phyloP scores from a whole-genome alignment of 2,797 vertebrate genomes.

The Rhabdophis nuchalis region DNA sequence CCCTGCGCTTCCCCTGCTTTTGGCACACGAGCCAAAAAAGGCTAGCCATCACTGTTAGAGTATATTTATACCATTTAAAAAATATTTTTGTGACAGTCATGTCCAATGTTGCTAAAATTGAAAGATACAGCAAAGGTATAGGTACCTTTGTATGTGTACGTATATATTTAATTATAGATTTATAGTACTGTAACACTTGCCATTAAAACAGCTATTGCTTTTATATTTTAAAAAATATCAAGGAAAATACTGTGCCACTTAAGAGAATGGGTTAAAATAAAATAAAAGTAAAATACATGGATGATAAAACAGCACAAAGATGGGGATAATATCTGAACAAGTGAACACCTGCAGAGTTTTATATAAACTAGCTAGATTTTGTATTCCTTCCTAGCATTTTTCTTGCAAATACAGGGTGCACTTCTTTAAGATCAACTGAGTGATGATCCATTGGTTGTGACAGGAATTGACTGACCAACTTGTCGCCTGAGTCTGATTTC shows the following conservation, averaged over 20 bases:
- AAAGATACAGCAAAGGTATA: neutral
- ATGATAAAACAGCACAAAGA: neutral
- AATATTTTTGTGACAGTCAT: neutral
- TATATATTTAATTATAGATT: neutral
- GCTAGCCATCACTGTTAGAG: too few species aligned
- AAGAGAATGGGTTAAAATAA: neutral
- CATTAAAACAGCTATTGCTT: neutral
- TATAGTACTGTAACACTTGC: neutral
- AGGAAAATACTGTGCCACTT: neutral
- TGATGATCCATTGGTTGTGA: neutral
- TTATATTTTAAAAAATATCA: neutral
- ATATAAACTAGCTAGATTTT: neutral
- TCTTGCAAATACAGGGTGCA: neutral
- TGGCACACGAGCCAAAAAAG: too few species aligned
- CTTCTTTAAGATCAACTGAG: neutral
- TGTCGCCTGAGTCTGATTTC: neutral
- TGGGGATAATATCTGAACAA: neutral
- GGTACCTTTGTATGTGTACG: neutral
- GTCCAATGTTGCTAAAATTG: neutral
- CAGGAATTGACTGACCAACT: neutral
- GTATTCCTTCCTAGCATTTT: neutral
- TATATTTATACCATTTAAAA: neutral
- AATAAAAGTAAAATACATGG: neutral
- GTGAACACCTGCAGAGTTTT: neutral
- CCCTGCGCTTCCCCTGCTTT: too few species aligned